Evolutionary conservation across 2,888 invertebrate species (phyloP), one percentile per base, ranked within the genome.

Genomic region (Coelogynopora nodosa): DNA sequence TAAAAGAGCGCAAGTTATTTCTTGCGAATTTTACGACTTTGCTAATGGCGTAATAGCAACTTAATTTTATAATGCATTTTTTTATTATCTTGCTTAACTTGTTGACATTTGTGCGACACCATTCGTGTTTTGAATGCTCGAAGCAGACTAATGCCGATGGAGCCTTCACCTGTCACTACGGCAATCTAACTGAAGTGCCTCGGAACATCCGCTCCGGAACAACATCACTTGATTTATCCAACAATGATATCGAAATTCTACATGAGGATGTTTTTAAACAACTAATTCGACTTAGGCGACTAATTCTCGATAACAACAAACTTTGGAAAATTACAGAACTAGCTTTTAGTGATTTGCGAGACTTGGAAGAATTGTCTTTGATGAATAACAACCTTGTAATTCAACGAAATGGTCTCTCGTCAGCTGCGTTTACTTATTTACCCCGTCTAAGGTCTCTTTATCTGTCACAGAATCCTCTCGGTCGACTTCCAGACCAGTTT

Each of bases 161-260:
- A 74, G 74, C 74, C 23, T 74, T 23, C 74, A 26, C 23, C 2
- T 74, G 74, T 23, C 74, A 74, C 74, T 74, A n/a, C 27, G 74
- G 74, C 18, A 74, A 74, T 74, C 23, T 74, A 74, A 74, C 74
- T 2, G 74, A 74, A 23, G 74, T 74, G 5, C 74, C 74, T 2
- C 74, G 74, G 5, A 74, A 13, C 23, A 74, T 74, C 27, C 74
- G 23, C 2, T 2, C 27, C 5, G 74, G 74, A 23, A 74, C 74
- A 74, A 5, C 23, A 74, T 23, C 74, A 5, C 27, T 90, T 74
- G 88, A 89, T 67, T 88, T 90, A 49, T 89, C 90, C 86, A 89
- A 90, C 86, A 90, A 90, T 87, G 88, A 89, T 10, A 87, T 90
- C 13, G 86, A 88, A 67, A 88, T 84, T 18, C 84, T 90, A 5